A percentile compares a stretch with the other conserved stretches of the same genome.
These are phyloP conservation scores for Anguilla marmorata DNA, from an alignment of 2,797 vertebrate species.

Conservation along the genomic window DNA sequence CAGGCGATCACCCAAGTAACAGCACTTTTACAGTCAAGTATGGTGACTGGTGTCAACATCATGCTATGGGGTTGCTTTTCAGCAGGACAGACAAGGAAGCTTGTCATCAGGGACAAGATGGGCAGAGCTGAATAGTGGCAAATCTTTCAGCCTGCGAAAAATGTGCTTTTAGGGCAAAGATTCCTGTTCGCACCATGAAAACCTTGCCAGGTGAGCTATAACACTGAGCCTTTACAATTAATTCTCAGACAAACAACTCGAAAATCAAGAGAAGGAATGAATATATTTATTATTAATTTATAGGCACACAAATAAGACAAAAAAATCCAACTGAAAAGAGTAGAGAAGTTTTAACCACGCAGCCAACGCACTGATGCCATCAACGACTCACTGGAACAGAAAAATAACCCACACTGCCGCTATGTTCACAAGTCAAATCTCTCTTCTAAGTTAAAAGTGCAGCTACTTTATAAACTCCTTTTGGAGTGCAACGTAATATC, in stretches of 20 bases:
- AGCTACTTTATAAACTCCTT: background rate
- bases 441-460: background rate
- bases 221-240: background rate
- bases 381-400: background rate
- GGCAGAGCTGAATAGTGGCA: too few relatives aligned
- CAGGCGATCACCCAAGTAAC: background rate
- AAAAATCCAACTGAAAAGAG: background rate
- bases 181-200: background rate
- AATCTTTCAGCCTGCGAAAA: too few relatives aligned
- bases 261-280: background rate
- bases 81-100: background rate
- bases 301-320: slow-evolving; percentile 37
- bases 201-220: background rate
- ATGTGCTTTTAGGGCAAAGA: background rate
- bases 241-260: background rate
- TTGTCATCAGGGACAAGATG: too few relatives aligned
- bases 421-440: background rate
- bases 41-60: background rate
- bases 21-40: background rate
- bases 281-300: slow-evolving; percentile 42
- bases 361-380: background rate
- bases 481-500: background rate
- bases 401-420: background rate
- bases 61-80: background rate
- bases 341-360: background rate